Base-by-base conservation (phyloP, 1,140 invertebrate species). In the Diuraphis noxia region DNA sequence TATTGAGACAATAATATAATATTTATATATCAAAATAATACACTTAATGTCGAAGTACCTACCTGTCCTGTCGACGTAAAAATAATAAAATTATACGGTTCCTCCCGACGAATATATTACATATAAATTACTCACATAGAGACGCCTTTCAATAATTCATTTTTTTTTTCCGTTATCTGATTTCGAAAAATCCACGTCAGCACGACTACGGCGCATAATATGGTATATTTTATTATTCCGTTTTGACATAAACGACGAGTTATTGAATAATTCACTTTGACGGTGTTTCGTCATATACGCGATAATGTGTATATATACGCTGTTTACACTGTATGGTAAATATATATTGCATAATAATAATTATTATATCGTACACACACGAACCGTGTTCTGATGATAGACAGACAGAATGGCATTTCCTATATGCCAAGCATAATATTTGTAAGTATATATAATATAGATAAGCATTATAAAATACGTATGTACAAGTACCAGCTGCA, bases 211-310 rank as follows among this genome's bases (percentile, higher is more conserved):
- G 9, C 77, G 36, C 21, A 79, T 79, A 79, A 79, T 38, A 79
- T 79, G 38, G 43, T 46, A 46, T 49, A 49, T 23, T 38, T 38
- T 79, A 79, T 79, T 38, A 36, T 79, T 72, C 56, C 4, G 13
- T 79, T 79, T 79, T 79, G 2, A 38, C 34, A 79, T 79, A 38
- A 79, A 79, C 36, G 77, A 79, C 77, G 23, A 38, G 36, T 79
- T 79, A 36, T 79, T 79, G 77, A 79, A 79, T 79, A 36, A 79
- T 79, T 79, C 77, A 79, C 77, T 79, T 34, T 79, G 17, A 17
- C 13, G 36, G 36, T 38, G 19, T 79, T 38, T 79, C 77, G 77
- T 79, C 77, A 34, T 77, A 34, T 56, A n/a, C 56, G 56, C 56
- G 56, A 72, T 72, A 72, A 72, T n/a, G 4, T 72, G 56, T 23